These are phyloP conservation scores for Vulpes vulpes DNA, from an alignment of 2,113 vertebrate species.

Conservation along the genomic window DNA sequence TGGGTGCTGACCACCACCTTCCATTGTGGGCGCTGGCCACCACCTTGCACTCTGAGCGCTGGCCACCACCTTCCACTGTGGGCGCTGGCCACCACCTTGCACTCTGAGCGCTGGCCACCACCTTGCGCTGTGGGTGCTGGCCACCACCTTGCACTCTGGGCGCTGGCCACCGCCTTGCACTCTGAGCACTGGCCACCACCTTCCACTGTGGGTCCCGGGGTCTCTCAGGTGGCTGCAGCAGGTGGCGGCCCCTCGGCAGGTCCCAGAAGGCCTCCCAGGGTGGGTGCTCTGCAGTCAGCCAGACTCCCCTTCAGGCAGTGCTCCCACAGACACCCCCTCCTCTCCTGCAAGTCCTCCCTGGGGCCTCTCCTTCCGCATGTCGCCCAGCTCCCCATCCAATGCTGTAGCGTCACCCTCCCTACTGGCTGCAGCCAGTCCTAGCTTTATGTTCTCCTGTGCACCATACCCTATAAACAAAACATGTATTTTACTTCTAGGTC, in stretches of 20 bases:
- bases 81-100: no score
- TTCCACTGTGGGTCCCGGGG: neutral
- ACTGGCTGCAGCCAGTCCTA: fast-evolving
- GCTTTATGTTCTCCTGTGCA: neutral
- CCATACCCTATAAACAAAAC: neutral
- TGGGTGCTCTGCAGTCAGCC: neutral
- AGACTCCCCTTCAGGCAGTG: neutral
- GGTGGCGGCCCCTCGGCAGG: fast-evolving
- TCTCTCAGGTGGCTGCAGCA: neutral
- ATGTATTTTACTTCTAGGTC: neutral
- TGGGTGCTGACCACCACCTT: neutral
- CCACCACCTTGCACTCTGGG: neutral
- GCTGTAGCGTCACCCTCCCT: neutral
- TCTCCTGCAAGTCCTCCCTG: neutral
- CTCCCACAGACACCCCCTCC: no score
- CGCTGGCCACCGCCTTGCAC: neutral
- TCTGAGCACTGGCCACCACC: neutral
- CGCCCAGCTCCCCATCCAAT: neutral
- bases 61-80: no score
- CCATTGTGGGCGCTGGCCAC: neutral
- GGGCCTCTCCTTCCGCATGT: fast-evolving
- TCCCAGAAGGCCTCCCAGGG: neutral
- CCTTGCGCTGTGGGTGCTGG: neutral
- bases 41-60: neutral
- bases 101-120: neutral